These are phyloP conservation scores for Mellivora capensis DNA, from an alignment of 2,113 vertebrate genomes.

Conservation along the genomic window DNA sequence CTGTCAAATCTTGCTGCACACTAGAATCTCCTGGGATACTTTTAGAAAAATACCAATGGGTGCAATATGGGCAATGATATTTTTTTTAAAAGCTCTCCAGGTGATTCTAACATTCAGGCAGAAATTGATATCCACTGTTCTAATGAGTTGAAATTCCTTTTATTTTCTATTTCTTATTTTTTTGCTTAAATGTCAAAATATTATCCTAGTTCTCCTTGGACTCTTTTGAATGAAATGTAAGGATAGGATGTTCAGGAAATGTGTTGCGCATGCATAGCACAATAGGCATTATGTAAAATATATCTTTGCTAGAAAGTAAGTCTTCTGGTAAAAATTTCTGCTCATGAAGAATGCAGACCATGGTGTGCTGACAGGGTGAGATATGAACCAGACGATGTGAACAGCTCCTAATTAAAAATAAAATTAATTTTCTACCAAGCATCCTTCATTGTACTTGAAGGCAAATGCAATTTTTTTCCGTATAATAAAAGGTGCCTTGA, in stretches of 20 bases:
- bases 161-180: not conserved
- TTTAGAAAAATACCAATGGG: conserved; percentile 20
- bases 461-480: conserved; percentile 51
- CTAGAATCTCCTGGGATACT: not conserved
- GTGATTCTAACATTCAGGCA: conserved; percentile 11
- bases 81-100: conserved; percentile 49
- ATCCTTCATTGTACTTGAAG: conserved; percentile 67
- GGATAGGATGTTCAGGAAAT: not conserved
- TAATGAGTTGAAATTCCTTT: conserved; percentile 22
- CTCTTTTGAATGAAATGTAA: conserved; percentile 52
- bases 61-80: not conserved
- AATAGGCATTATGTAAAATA: conserved; percentile 47
- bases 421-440: conserved; percentile 65
- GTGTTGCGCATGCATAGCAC: not conserved
- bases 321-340: not conserved
- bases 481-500: conserved; percentile 43
- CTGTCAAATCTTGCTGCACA: conserved; percentile 31
- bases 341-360: conserved; percentile 6
- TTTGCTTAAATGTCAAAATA: conserved; percentile 55
- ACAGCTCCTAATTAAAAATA: conserved; percentile 66
- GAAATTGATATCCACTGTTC: conserved; percentile 38
- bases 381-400: conserved; percentile 42
- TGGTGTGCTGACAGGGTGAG: conserved; percentile 37
- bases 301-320: conserved; percentile 32
- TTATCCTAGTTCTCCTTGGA: conserved; percentile 13